Percentiles rank a stretch among this genome's conserved stretches.
Conservation (phyloP, 2,888 invertebrate genomes). For the Drosophila neoperkinsi region DNA sequence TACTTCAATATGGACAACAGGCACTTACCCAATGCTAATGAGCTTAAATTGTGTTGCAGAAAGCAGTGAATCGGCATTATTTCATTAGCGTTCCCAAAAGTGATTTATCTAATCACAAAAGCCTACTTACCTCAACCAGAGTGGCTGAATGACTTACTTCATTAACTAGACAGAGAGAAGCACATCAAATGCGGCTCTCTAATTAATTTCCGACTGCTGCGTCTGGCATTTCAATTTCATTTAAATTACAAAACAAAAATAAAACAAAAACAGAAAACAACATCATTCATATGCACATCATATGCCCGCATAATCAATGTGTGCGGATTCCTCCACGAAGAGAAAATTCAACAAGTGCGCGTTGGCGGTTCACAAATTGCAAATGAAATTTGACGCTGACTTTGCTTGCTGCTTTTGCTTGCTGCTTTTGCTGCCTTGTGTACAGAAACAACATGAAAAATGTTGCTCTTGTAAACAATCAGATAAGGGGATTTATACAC, state of each 20-base stretch:
- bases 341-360: conserved; percentile 72
- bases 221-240: conserved; percentile 61
- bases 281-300: conserved; percentile 31
- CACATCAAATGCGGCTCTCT: conserved; percentile 10
- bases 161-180: conserved; percentile 41
- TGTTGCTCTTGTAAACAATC: conserved; percentile 72
- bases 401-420: conserved; percentile 29
- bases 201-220: conserved; percentile 61
- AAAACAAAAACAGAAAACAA: conserved; percentile 1
- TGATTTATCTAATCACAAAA: conserved; percentile 51
- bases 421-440: conserved; percentile 53
- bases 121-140: conserved; percentile 18
- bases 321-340: conserved; percentile 2
- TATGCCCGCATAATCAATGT: conserved; percentile 16
- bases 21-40: conserved; percentile 41
- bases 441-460: conserved; percentile 69
- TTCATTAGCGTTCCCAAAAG: conserved; percentile 45
- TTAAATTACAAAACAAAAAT: conserved; percentile 32
- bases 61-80: conserved; percentile 40
- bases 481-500: conserved; percentile 65
- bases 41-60: conserved; percentile 36
- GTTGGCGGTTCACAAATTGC: conserved; percentile 41
- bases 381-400: conserved; percentile 69
- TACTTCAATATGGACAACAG: conserved; percentile 36
- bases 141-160: conserved; percentile 36